A percentile compares a stretch with the other conserved stretches of the same genome.
Evolutionary conservation across 2,797 vertebrate genomes (phyloP).

Genomic region (Mormyrops attenuatus): DNA sequence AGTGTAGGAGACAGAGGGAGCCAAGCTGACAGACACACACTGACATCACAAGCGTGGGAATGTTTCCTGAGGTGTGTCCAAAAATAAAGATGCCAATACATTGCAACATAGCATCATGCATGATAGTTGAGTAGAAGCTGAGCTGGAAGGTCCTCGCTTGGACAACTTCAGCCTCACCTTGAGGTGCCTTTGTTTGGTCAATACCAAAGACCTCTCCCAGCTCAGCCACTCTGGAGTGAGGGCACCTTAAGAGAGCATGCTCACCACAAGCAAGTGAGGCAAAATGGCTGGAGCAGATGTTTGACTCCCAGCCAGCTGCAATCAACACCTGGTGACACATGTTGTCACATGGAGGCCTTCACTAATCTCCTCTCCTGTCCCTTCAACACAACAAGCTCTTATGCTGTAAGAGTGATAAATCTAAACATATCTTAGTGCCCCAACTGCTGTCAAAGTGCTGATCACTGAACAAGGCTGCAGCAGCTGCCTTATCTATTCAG

Average conservation of each 20-base stretch:
- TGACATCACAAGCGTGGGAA: background rate
- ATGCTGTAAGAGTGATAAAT: background rate
- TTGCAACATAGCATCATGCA: background rate
- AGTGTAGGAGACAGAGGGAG: background rate
- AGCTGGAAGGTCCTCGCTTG: background rate
- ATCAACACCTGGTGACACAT: slow-evolving; percentile 41
- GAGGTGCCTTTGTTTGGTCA: background rate
- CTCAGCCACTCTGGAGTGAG: background rate
- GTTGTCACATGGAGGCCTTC: slow-evolving; percentile 39
- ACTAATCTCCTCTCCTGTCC: slow-evolving; percentile 35
- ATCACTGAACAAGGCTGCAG: background rate
- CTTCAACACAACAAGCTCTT: slow-evolving; percentile 4
- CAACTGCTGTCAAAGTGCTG: background rate
- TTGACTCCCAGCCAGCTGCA: slow-evolving; percentile 34
- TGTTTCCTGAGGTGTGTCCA: background rate
- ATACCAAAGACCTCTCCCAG: background rate
- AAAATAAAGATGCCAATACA: background rate
- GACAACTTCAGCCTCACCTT: background rate
- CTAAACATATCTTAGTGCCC: background rate
- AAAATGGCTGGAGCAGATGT: slow-evolving; percentile 20
- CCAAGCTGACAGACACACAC: background rate
- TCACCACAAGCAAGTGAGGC: background rate
- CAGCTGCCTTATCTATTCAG: background rate
- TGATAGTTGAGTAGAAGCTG: background rate
- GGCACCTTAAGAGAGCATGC: background rate